A percentile compares a stretch with the other conserved stretches of the same genome.
Evolutionary conservation across 2,888 invertebrate genomes (phyloP).

Genomic region (Protodeltote pygarga): DNA sequence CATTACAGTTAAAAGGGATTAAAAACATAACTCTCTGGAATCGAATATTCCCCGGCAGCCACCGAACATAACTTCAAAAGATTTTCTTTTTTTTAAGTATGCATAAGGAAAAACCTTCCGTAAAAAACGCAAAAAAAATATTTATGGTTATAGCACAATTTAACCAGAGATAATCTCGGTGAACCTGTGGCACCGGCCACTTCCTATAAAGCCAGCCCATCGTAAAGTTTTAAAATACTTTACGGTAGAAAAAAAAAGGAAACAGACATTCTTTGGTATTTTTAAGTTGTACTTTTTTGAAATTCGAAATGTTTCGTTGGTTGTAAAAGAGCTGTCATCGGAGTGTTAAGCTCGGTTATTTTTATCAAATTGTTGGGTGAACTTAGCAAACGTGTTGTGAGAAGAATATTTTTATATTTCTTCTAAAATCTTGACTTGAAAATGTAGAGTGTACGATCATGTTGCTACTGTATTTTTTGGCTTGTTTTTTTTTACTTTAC

Average conservation of each 20-base stretch:
- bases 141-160: conserved; percentile 57
- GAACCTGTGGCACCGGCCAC: conserved; percentile 46
- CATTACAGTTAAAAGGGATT: neutral
- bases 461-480: no score
- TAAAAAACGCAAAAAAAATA: conserved; percentile 42
- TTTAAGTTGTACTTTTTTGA: conserved; percentile 13
- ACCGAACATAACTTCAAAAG: conserved; percentile 20
- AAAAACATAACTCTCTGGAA: conserved; percentile 15
- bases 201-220: conserved; percentile 37
- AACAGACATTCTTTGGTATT: conserved; percentile 16
- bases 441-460: no score
- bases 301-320: neutral
- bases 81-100: conserved; percentile 29
- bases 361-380: neutral
- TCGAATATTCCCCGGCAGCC: conserved; percentile 4
- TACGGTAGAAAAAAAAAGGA: conserved; percentile 36
- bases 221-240: conserved; percentile 47
- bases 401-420: no score
- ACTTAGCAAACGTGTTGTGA: neutral
- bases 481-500: no score
- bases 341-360: neutral
- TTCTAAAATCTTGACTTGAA: no score
- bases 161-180: conserved; percentile 57
- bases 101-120: conserved; percentile 29
- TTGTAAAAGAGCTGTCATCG: conserved; percentile 1